A percentile compares a stretch with the other conserved stretches of the same genome.
Evolutionary conservation across 2,888 invertebrate genomes (phyloP).

Genomic region (Resseliella maxima): DNA sequence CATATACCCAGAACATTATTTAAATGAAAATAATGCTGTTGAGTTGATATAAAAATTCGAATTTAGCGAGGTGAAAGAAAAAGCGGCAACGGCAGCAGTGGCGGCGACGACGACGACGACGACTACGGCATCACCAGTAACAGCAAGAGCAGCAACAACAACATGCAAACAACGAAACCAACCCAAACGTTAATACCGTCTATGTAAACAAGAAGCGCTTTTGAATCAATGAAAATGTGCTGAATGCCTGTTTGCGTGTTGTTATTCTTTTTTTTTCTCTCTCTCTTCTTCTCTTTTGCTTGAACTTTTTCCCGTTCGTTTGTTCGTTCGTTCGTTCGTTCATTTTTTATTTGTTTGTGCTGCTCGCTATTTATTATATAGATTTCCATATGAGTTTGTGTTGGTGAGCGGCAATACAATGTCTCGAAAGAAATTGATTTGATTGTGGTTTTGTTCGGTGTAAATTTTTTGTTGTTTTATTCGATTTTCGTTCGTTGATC

Average conservation of each 20-base stretch:
- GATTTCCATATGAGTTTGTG: background rate
- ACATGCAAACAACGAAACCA: conserved; percentile 46
- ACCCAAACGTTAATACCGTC: conserved; percentile 51
- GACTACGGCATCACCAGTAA: background rate
- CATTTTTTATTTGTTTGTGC: conserved; percentile 38
- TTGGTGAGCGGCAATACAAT: background rate
- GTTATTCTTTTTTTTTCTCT: background rate
- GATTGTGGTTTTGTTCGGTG: conserved; percentile 51
- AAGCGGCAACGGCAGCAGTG: background rate
- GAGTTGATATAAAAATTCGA: conserved; percentile 51
- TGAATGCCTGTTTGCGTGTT: conserved; percentile 51
- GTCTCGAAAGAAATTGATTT: conserved; percentile 49
- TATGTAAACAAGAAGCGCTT: conserved; percentile 49
- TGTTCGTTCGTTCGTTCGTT: background rate
- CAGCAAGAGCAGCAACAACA: background rate
- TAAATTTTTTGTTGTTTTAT: conserved; percentile 51
- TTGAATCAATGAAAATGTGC: conserved; percentile 53
- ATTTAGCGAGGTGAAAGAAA: conserved; percentile 48
- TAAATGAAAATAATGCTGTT: conserved; percentile 53
- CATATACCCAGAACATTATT: conserved; percentile 49
- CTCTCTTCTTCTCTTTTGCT: background rate
- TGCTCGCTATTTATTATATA: conserved; percentile 42
- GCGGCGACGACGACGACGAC: background rate
- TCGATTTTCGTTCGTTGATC: conserved; percentile 46
- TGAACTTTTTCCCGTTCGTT: background rate